Evolutionary conservation across 1,140 invertebrate genomes (phyloP).

Genomic region (Polyergus mexicanus): DNA sequence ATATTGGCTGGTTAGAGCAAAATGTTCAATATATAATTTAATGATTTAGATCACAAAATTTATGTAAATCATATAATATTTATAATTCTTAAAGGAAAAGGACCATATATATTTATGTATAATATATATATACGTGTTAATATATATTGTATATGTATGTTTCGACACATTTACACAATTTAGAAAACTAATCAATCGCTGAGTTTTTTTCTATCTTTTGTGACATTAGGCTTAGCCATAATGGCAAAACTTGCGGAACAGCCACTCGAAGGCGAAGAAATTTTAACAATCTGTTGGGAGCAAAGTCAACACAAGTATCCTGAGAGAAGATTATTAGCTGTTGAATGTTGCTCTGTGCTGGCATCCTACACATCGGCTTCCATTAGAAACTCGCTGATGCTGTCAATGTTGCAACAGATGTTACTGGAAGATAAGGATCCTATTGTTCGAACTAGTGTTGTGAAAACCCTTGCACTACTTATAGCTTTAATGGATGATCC

Average conservation of each 20-base stretch:
- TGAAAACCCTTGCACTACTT: slow-evolving; percentile 89
- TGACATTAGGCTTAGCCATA: slow-evolving; percentile 87
- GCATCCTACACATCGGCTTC: slow-evolving; percentile 90
- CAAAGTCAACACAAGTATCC: slow-evolving; percentile 91
- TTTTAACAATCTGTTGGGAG: slow-evolving; percentile 93
- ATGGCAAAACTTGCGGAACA: slow-evolving; percentile 88
- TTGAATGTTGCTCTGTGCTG: slow-evolving; percentile 91
- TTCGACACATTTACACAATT: slow-evolving; percentile 3
- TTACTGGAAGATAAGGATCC: slow-evolving; percentile 90
- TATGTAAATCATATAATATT: slow-evolving; percentile 48
- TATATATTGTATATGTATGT: neutral
- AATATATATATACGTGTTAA: neutral
- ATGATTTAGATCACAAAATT: slow-evolving; percentile 59
- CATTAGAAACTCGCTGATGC: slow-evolving; percentile 90
- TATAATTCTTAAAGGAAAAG: neutral
- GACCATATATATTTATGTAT: neutral
- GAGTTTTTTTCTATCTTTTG: slow-evolving; percentile 16
- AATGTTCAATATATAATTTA: slow-evolving; percentile 8
- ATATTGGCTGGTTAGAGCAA: slow-evolving; percentile 88
- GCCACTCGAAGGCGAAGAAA: slow-evolving; percentile 89
- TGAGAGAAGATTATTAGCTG: slow-evolving; percentile 90
- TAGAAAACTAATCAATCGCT: neutral
- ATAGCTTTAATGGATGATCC: slow-evolving; percentile 89
- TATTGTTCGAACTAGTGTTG: slow-evolving; percentile 88
- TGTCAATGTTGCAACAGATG: slow-evolving; percentile 93